Percentiles rank a stretch among this genome's conserved stretches.
Evolutionary conservation across 2,113 vertebrate genomes (phyloP).

Genomic region (Alligator sinensis): DNA sequence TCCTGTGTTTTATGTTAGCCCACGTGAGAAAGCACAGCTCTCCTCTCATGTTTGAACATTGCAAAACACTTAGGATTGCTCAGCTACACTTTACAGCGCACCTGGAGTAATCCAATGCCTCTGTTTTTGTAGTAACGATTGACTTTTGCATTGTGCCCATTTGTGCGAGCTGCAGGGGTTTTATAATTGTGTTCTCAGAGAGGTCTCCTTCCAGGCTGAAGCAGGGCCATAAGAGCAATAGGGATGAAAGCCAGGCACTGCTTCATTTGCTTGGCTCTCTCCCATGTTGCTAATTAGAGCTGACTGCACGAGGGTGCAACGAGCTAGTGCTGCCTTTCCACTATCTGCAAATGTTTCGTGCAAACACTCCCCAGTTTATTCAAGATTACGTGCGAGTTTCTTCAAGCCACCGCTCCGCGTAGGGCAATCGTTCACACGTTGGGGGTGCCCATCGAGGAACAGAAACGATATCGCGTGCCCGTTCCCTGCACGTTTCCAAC

Average conservation of each 20-base stretch:
- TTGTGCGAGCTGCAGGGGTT: not conserved
- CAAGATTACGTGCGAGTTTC: not conserved
- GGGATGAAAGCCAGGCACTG: not conserved
- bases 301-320: not conserved
- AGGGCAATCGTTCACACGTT: not conserved
- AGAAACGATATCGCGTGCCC: not conserved
- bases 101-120: not conserved
- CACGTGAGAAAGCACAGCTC: not conserved
- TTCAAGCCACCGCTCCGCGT: not conserved
- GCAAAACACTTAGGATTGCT: not conserved
- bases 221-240: not conserved
- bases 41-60: not conserved
- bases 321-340: not conserved
- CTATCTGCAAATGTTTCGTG: not conserved
- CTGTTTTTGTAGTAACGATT: not conserved
- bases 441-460: not conserved
- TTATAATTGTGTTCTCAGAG: not conserved
- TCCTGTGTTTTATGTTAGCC: not conserved
- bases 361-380: not conserved
- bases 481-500: not conserved
- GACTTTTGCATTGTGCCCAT: not conserved
- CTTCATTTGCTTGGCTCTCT: not conserved
- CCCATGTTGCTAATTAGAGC: not conserved
- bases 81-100: not conserved
- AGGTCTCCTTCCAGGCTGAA: accelerated